phyloP scores from a whole-genome alignment of 2,888 invertebrate genomes.

The Nemoura dubitans region DNA sequence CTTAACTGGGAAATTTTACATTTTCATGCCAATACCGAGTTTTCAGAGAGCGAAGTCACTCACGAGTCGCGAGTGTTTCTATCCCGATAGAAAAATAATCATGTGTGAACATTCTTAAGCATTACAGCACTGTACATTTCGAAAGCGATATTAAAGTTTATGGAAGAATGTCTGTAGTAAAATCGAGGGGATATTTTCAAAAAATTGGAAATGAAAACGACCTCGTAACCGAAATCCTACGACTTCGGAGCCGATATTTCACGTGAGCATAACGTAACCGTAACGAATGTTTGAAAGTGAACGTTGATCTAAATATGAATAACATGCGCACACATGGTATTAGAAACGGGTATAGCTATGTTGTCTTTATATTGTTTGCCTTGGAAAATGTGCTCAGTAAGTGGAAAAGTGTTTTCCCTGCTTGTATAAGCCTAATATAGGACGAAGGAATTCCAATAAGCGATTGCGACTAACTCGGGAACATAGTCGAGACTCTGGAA shows the following conservation, averaged over 20 bases:
- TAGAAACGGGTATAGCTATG: neutral
- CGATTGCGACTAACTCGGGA: slow-evolving; percentile 38
- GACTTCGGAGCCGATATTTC: neutral
- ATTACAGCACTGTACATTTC: neutral
- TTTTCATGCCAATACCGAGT: neutral
- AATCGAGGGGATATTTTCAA: neutral
- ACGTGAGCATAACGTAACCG: neutral
- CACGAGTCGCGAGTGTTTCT: neutral
- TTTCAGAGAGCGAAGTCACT: neutral
- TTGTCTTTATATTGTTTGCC: slow-evolving; percentile 12
- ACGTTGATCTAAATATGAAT: neutral
- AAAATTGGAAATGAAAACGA: neutral
- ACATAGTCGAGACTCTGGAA: slow-evolving; percentile 19
- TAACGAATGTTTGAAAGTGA: neutral
- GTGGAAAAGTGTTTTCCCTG: slow-evolving; percentile 41
- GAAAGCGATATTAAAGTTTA: neutral
- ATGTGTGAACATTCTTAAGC: neutral
- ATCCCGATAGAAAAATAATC: neutral
- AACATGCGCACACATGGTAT: neutral
- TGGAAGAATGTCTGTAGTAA: neutral
- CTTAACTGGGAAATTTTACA: neutral
- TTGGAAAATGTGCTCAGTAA: slow-evolving; percentile 30
- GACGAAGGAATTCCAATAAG: slow-evolving; percentile 49
- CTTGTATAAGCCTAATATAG: slow-evolving; percentile 44
- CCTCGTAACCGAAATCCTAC: neutral